A percentile compares a stretch with the other conserved stretches of the same genome.
phyloP scores from a whole-genome alignment of 2,113 vertebrate species.

The Macaca mulatta region DNA sequence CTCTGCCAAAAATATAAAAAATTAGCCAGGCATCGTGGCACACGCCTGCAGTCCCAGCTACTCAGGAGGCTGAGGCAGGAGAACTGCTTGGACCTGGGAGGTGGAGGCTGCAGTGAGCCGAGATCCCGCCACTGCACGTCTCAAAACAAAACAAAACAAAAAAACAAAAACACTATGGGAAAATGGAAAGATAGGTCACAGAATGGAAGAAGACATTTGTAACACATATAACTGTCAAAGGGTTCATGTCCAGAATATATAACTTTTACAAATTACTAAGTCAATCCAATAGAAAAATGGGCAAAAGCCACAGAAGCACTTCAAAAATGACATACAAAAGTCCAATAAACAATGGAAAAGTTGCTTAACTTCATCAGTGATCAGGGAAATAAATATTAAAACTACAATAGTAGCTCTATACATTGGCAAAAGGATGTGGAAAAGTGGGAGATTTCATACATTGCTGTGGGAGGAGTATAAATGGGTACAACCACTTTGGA shows the following conservation, averaged over 20 bases:
- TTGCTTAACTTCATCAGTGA: conserved; percentile 7
- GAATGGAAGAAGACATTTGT: neutral
- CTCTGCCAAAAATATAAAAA: too few species aligned
- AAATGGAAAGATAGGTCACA: neutral
- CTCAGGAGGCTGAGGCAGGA: too few species aligned
- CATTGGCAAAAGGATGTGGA: neutral
- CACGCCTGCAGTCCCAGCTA: too few species aligned
- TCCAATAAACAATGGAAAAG: neutral
- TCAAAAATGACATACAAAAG: neutral
- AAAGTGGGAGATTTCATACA: neutral
- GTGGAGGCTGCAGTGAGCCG: too few species aligned
- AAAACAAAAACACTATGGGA: neutral
- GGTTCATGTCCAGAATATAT: neutral
- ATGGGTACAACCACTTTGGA: neutral
- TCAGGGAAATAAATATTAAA: neutral
- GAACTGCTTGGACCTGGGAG: too few species aligned
- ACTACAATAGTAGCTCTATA: neutral
- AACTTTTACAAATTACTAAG: neutral
- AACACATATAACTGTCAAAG: neutral
- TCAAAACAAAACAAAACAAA: neutral
- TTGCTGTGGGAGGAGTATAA: neutral
- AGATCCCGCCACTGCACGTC: too few species aligned
- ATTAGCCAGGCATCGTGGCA: too few species aligned
- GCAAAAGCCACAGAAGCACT: neutral
- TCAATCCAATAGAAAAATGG: neutral